These are phyloP conservation scores for Toxotes jaculatrix DNA, from an alignment of 2,113 vertebrate genomes.

Conservation along the genomic window DNA sequence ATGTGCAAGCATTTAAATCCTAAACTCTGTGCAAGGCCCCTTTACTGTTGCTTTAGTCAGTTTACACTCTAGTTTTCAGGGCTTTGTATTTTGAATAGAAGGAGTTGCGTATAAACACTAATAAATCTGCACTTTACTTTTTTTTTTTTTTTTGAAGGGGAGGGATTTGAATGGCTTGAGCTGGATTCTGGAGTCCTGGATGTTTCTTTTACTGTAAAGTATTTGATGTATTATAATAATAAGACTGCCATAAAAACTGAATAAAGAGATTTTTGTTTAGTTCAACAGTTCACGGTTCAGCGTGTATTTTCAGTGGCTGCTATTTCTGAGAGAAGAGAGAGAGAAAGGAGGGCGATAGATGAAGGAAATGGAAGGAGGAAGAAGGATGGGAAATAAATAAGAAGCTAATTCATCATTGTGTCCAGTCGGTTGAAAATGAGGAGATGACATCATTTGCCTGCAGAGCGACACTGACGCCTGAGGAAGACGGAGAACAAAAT, in stretches of 20 bases:
- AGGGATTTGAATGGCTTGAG: neutral
- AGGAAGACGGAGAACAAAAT: neutral
- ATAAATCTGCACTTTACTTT: constrained; percentile 68
- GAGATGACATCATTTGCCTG: constrained; percentile 39
- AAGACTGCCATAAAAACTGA: constrained; percentile 55
- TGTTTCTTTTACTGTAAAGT: constrained; percentile 37
- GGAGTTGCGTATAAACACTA: constrained; percentile 43
- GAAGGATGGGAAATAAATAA: neutral
- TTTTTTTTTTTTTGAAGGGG: constrained; percentile 3
- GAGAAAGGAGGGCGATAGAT: neutral
- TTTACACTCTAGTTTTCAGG: constrained; percentile 3
- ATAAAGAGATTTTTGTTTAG: constrained; percentile 68
- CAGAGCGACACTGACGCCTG: constrained; percentile 15
- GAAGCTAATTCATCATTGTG: constrained; percentile 11
- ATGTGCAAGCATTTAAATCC: constrained; percentile 30
- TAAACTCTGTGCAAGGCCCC: constrained; percentile 15
- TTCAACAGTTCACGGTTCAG: constrained; percentile 4
- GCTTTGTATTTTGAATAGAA: constrained; percentile 41
- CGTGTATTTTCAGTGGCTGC: neutral
- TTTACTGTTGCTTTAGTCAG: constrained; percentile 31
- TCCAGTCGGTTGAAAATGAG: constrained; percentile 3
- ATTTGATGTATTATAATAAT: constrained; percentile 46
- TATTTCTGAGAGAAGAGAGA: neutral
- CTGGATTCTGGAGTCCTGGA: neutral
- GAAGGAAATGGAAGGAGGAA: neutral